phyloP scores from a whole-genome alignment of 2,888 invertebrate genomes.

The Odontocolon sp. region DNA sequence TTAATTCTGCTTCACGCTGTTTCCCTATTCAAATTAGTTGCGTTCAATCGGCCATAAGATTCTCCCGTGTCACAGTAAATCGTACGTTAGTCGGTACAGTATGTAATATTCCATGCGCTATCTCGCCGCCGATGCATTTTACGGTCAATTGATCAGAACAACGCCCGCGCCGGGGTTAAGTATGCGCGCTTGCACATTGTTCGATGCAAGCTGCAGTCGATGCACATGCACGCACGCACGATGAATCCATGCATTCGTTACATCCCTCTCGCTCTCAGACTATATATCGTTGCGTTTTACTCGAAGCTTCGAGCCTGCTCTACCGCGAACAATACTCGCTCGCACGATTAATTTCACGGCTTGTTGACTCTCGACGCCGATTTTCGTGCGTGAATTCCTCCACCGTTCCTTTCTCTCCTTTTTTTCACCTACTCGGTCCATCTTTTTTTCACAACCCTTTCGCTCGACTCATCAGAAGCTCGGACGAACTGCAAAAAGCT shows the following conservation, averaged over 20 bases:
- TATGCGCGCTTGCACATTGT: slow-evolving; percentile 33
- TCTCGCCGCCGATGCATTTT: slow-evolving; percentile 57
- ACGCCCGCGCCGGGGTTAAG: slow-evolving; percentile 45
- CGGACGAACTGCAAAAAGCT: too few species aligned
- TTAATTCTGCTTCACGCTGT: background rate
- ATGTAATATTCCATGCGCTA: background rate
- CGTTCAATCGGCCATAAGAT: background rate
- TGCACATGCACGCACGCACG: slow-evolving; percentile 21
- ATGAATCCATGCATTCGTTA: slow-evolving; percentile 11
- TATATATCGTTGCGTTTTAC: background rate
- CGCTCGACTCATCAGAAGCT: slow-evolving; percentile 11
- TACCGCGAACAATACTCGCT: slow-evolving; percentile 56
- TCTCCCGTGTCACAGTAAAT: background rate
- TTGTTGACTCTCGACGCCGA: slow-evolving; percentile 66
- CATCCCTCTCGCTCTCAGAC: background rate
- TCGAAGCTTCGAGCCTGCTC: slow-evolving; percentile 18
- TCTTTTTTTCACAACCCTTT: background rate
- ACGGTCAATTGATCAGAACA: slow-evolving; percentile 65
- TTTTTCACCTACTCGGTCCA: background rate
- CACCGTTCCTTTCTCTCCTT: background rate
- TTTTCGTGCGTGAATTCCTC: slow-evolving; percentile 53
- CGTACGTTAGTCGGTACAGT: background rate
- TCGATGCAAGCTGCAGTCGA: slow-evolving; percentile 15
- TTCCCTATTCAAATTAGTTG: slow-evolving; percentile 14
- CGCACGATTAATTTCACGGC: slow-evolving; percentile 68